phyloP scores from a whole-genome alignment of 2,113 vertebrate species.

The Tychaedon coryphoeus region DNA sequence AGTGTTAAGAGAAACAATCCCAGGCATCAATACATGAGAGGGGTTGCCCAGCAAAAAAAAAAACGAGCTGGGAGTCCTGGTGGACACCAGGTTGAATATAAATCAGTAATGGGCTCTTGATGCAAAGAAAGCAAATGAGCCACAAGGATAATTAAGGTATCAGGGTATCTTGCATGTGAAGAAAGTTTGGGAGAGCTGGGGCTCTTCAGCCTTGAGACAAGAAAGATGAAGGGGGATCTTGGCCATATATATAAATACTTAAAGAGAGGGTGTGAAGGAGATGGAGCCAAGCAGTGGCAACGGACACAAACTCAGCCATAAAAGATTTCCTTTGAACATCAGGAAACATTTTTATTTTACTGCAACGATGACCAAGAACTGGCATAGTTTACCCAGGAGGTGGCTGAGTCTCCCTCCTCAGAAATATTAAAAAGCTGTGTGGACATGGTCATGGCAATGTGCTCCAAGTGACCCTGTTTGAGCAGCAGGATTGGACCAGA shows the following conservation, averaged over 20 bases:
- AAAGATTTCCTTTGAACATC: background rate
- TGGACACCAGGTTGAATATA: accelerated
- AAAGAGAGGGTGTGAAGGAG: background rate
- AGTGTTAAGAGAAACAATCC: background rate
- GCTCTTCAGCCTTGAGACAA: background rate
- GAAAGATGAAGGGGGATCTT: background rate
- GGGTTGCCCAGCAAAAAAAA: background rate
- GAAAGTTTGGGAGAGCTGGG: background rate
- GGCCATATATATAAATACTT: background rate
- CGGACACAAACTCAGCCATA: background rate
- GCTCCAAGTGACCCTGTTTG: background rate
- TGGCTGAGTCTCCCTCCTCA: background rate
- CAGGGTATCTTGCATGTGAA: background rate
- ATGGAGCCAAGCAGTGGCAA: background rate
- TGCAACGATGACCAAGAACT: accelerated
- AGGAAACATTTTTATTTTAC: background rate
- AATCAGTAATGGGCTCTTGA: background rate
- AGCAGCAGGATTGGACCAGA: background rate
- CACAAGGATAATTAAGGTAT: background rate
- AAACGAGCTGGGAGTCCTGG: background rate
- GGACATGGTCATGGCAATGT: background rate
- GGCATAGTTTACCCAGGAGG: background rate
- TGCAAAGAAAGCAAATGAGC: background rate
- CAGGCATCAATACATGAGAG: background rate
- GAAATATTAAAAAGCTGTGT: background rate